Conservation (phyloP, 2,888 invertebrate genomes). For the Bombylius major region DNA sequence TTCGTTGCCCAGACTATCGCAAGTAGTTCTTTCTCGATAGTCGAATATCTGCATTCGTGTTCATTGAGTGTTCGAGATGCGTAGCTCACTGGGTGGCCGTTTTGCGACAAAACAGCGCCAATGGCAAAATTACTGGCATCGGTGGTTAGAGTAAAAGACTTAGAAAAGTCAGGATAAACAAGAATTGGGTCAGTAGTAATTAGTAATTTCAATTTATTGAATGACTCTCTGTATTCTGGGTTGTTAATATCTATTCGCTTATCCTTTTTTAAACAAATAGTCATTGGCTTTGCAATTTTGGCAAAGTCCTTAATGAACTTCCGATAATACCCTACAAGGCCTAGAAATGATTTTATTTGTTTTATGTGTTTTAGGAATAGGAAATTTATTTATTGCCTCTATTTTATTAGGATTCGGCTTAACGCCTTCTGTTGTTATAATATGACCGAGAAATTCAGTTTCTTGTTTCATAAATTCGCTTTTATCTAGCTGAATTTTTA, state of each 20-base stretch:
- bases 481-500: neutral
- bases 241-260: conserved; percentile 2
- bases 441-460: neutral
- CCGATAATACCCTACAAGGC: conserved; percentile 3
- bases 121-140: neutral
- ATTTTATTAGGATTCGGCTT: conserved; percentile 6
- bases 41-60: conserved; percentile 5
- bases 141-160: neutral
- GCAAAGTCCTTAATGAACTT: conserved; percentile 5
- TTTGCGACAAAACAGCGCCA: neutral
- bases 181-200: conserved; percentile 1
- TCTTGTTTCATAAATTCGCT: neutral
- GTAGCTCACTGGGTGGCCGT: conserved; percentile 1
- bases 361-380: conserved; percentile 8
- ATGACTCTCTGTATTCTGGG: neutral
- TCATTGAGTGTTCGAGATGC: conserved; percentile 6
- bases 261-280: conserved; percentile 7
- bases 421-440: neutral
- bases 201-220: neutral
- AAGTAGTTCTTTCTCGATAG: conserved; percentile 7
- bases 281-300: conserved; percentile 3
- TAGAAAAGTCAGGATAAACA: conserved; percentile 1
- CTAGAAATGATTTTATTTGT: conserved; percentile 10
- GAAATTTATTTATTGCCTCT: conserved; percentile 10
- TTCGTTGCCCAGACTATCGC: conserved; percentile 6